Evolutionary conservation across 2,888 invertebrate species (phyloP), one percentile per base, ranked within the genome.

Genomic region (Andrena bicolor): DNA sequence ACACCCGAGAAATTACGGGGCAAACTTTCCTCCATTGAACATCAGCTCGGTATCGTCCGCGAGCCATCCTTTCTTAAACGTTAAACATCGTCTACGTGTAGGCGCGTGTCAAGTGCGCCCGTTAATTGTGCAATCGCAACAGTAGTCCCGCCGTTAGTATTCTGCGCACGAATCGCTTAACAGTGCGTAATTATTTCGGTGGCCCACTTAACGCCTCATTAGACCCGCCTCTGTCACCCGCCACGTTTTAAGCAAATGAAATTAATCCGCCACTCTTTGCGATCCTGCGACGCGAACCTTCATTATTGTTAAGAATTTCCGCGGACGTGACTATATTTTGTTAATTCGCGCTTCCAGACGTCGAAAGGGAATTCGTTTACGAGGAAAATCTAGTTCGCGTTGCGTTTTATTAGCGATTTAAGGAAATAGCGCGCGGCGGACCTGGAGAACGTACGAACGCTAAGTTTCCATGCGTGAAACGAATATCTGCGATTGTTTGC

Each of bases 111-210:
- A 49, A 60, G 23, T 7, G 13, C 8, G 60, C 2, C 60, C 16
- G 2, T 28, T 28, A 48, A 72, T 72, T 56, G 51, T 48, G 72
- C 72, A 76, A 81, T 56, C 28, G 48, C 76, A 60, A 60, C 56
- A 64, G 28, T 68, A 64, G 75, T 83, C 73, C 49, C 53, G 30
- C 41, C 32, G 73, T 80, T 64, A 56, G 71, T 60, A 82, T 79
- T 76, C 69, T 23, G 51, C 48, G 63, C 75, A 71, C 66, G 64
- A 60, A 75, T 80, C 72, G 58, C 84, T 85, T 86, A 84, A 82
- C 66, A 77, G 70, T 35, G 65, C 76, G 60, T 85, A 86, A 87
- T 88, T 86, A 86, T 86, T 86, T 79, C 80, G 61, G 35, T 74
- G 75, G 75, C 77, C 83, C 82, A 88, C 69, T 83, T 84, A 69